Evolutionary conservation across 2,113 vertebrate species (phyloP).

Genomic region (Pitta sordida): DNA sequence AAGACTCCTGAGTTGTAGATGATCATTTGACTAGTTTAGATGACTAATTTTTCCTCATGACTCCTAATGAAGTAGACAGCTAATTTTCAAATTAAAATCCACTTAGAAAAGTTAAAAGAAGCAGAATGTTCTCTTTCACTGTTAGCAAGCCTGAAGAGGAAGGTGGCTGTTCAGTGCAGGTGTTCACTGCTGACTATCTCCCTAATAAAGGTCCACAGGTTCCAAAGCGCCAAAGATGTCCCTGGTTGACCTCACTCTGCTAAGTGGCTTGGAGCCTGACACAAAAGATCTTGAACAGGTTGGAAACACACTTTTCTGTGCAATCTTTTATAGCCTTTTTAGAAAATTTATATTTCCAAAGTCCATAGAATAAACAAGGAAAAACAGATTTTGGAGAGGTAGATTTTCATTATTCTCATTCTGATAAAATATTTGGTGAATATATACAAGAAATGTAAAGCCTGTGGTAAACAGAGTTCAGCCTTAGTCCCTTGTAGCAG

Average conservation of each 20-base stretch:
- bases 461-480: neutral
- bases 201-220: conserved; percentile 18
- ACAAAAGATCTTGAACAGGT: conserved; percentile 69
- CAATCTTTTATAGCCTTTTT: neutral
- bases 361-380: neutral
- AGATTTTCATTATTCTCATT: neutral
- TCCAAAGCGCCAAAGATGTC: conserved; percentile 67
- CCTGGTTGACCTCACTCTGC: conserved; percentile 71
- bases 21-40: neutral
- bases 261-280: conserved; percentile 71
- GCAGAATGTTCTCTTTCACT: neutral
- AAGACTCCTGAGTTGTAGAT: neutral
- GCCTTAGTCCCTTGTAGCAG: neutral
- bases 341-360: neutral
- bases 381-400: neutral
- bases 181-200: neutral
- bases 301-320: neutral
- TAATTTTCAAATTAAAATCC: neutral
- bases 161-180: neutral
- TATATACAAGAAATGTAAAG: neutral
- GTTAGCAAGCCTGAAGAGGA: neutral
- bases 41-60: neutral
- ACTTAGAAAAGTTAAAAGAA: neutral
- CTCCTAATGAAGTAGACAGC: neutral
- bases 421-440: neutral